phyloP scores from a whole-genome alignment of 35 echinoderm and acorn worm species.

The Stichopus chloronotus region DNA sequence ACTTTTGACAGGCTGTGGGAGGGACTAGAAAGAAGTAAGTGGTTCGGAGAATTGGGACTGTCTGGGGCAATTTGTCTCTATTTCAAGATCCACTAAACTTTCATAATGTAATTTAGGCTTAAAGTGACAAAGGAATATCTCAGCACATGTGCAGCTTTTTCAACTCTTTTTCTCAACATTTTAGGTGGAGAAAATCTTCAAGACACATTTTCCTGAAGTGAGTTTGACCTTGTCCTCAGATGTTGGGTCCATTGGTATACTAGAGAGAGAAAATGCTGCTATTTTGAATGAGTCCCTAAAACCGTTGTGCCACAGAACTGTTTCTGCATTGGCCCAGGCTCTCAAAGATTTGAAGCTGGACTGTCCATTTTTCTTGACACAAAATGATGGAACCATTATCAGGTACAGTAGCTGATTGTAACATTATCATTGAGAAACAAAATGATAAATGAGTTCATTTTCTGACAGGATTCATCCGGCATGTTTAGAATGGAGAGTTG shows the following conservation, averaged over 20 bases:
- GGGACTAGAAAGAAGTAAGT: no score
- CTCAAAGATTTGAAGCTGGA: conserved; percentile 67
- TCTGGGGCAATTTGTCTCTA: no score
- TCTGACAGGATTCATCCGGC: no score
- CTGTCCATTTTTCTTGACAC: conserved; percentile 91
- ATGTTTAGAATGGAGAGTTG: no score
- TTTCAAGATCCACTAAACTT: no score
- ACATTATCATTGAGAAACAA: no score
- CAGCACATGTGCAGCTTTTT: no score
- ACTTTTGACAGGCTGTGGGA: no score
- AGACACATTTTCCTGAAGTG: conserved; percentile 52
- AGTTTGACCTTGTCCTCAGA: conserved; percentile 81
- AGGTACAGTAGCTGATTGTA: conserved; percentile 35
- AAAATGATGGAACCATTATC: conserved; percentile 89
- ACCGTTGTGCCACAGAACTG: conserved; percentile 75
- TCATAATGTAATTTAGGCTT: no score
- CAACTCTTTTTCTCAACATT: neutral
- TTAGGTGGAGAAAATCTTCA: conserved; percentile 72
- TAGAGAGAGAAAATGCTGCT: conserved; percentile 94
- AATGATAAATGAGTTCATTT: no score
- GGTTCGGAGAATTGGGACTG: no score
- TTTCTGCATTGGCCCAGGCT: conserved; percentile 64
- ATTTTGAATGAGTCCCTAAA: conserved; percentile 92
- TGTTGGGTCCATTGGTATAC: conserved; percentile 78
- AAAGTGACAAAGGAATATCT: no score